Evolutionary conservation across 2,888 invertebrate genomes (phyloP), one percentile per base, ranked within the genome.

Genomic region (Chouioia cunea): DNA sequence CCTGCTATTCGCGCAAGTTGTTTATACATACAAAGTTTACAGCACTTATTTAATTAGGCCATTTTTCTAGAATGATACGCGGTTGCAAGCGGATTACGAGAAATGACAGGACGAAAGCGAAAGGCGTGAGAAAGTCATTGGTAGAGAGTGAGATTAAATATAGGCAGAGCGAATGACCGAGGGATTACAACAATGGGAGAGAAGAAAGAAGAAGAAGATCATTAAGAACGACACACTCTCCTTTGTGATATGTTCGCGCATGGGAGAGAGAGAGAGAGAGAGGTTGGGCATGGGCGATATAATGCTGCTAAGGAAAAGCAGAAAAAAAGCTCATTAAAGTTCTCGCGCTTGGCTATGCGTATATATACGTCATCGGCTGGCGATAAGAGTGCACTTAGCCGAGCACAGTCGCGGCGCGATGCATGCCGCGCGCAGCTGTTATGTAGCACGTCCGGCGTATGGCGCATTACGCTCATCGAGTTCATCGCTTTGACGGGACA

Each of bases 381-480:
- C 60, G 69, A 69, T 69, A 69, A 57, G 64, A 69, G 48, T 18
- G 69, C 69, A 69, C 69, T 69, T 69, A 63, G 68, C 48, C 53
- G 27, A 27, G 50, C 27, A 4, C 47, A n/a, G n/a, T n/a, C n/a
- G n/a, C n/a, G n/a, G 27, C 56, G 54, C 54, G 57, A 50, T 60
- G 69, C 54, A 56, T 36, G 46, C 44, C 22, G 52, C 8, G n/a
- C 8, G 6, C n/a, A n/a, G 2, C 12, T 22, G 57, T 23, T 36
- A 15, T 27, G 58, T 46, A 46, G 16, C 47, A n/a, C 48, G 53
- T 69, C 36, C 48, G 43, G 43, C 43, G n/a, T n/a, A n/a, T n/a
- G n/a, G n/a, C 57, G 53, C 54, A 64, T 63, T 64, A 36, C 69
- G 65, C 57, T 69, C 69, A 70, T 70, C 48, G 64, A 48, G 65